Base-by-base conservation (phyloP, 1,140 invertebrate species). In the Tenebrio molitor region DNA sequence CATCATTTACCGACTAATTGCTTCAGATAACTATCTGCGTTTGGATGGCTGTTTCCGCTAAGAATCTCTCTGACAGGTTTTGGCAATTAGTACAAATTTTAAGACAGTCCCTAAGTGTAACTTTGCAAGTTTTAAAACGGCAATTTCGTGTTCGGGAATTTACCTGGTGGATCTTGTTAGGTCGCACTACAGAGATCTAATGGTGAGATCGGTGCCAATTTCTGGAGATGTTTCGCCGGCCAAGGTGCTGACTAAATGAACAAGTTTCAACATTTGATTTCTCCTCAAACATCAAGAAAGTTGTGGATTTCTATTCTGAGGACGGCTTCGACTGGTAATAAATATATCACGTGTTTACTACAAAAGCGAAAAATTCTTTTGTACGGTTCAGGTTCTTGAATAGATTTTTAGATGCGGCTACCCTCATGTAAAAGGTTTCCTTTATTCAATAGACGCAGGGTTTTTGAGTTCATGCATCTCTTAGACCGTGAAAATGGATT, bases 331-430 rank as follows among this genome's bases (percentile, higher is more conserved):
- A 53, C 19, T 53, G 25, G 53, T 71, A 62, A 71, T 71, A 71
- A 71, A 71, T 71, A 71, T 71, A 71, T 71, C 69, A 71, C 50
- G 67, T 42, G 39, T 29, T 19, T 64, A 41, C 23, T 25, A 71
- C 69, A 71, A 71, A 64, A 53, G 69, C 39, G 39, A 50, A 71
- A 46, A 65, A 71, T 71, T 71, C 69, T 50, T 64, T 71, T 71
- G 39, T 71, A 44, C 41, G 50, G 14, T 63, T 25, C 21, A 16
- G 34, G 29, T 7, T 12, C 7, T n/a, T 69, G 68, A 69, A 69
- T 69, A 69, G 33, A 8, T 39, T n/a, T n/a, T 53, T 69, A 19
- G 46, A 50, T 69, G 67, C 34, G 46, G 36, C 68, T 69, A 69
- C 33, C 69, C 69, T 42, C 50, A 46, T 34, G 19, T 36, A 44